Conservation (phyloP, 2,113 vertebrate species). For the Hemicordylus capensis region DNA sequence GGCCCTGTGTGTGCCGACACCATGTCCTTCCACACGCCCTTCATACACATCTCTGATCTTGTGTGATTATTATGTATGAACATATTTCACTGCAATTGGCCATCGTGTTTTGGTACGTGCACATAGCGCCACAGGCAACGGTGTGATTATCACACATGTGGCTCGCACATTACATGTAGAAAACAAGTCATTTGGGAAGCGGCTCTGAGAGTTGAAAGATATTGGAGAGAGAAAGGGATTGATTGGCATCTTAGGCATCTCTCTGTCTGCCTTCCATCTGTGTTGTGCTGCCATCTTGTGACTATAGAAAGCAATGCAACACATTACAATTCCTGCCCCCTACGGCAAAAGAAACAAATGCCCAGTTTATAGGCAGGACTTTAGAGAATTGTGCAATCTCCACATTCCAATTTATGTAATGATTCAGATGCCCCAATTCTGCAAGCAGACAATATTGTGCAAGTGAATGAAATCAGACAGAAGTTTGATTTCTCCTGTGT, state of each 20-base stretch:
- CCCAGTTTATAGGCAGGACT: neutral
- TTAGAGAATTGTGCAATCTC: neutral
- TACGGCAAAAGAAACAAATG: neutral
- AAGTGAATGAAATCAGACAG: neutral
- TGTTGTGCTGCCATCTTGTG: conserved; percentile 52
- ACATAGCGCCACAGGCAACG: too few species aligned
- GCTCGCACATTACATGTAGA: neutral
- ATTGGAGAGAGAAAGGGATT: accelerated
- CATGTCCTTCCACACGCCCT: too few species aligned
- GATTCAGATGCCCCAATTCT: neutral
- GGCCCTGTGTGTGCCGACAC: too few species aligned
- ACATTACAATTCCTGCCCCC: neutral
- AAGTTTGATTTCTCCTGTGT: neutral
- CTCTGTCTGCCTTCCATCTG: neutral
- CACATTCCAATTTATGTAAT: neutral
- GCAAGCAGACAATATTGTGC: neutral
- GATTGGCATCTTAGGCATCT: neutral
- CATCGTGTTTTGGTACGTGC: neutral
- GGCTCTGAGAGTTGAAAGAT: accelerated
- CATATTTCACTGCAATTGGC: neutral
- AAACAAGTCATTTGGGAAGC: neutral
- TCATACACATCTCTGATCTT: too few species aligned
- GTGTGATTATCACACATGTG: neutral
- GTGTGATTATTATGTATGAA: neutral
- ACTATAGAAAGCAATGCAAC: accelerated